Evolutionary conservation across 2,797 vertebrate species (phyloP).

Genomic region (Austrolebias charrua): DNA sequence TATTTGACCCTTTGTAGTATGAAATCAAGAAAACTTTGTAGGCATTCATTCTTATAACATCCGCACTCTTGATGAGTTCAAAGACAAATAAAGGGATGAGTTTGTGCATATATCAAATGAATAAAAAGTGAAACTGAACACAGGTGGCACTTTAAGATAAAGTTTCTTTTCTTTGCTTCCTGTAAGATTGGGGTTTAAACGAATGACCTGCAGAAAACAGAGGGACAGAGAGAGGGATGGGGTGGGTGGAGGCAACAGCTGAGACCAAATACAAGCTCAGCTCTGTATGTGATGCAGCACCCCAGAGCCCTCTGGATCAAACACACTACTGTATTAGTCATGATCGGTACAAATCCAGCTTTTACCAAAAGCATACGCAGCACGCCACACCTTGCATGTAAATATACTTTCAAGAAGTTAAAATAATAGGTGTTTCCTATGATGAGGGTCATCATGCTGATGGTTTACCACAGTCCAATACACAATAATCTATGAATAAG

Average conservation of each 20-base stretch:
- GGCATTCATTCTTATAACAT: slow-evolving; percentile 7
- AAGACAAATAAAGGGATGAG: slow-evolving; percentile 30
- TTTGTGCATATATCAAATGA: slow-evolving; percentile 28
- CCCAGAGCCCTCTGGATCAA: slow-evolving; percentile 57
- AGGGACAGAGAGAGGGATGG: slow-evolving; percentile 18
- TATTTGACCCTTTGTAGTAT: slow-evolving; percentile 7
- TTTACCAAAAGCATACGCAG: slow-evolving; percentile 44
- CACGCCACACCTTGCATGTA: slow-evolving; percentile 24
- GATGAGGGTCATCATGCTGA: slow-evolving; percentile 24
- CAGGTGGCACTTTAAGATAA: slow-evolving; percentile 23
- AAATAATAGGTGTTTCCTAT: slow-evolving; percentile 34
- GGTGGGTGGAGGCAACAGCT: slow-evolving; percentile 7
- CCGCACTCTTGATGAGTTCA: slow-evolving; percentile 37
- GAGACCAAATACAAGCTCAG: slow-evolving; percentile 53
- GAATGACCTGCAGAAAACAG: slow-evolving; percentile 48
- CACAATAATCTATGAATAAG: slow-evolving; percentile 38
- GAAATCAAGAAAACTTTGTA: slow-evolving; percentile 6
- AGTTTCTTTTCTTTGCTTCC: slow-evolving; percentile 23
- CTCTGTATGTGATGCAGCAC: slow-evolving; percentile 65
- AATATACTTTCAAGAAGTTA: slow-evolving; percentile 32
- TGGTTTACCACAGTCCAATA: slow-evolving; percentile 25
- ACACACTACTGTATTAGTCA: slow-evolving; percentile 65
- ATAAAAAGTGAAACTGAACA: slow-evolving; percentile 25
- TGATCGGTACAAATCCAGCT: slow-evolving; percentile 52
- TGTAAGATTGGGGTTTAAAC: slow-evolving; percentile 54